Percentiles rank a stretch among this genome's conserved stretches.
phyloP scores from a whole-genome alignment of 2,888 invertebrate genomes.

The Arctia plantaginis region DNA sequence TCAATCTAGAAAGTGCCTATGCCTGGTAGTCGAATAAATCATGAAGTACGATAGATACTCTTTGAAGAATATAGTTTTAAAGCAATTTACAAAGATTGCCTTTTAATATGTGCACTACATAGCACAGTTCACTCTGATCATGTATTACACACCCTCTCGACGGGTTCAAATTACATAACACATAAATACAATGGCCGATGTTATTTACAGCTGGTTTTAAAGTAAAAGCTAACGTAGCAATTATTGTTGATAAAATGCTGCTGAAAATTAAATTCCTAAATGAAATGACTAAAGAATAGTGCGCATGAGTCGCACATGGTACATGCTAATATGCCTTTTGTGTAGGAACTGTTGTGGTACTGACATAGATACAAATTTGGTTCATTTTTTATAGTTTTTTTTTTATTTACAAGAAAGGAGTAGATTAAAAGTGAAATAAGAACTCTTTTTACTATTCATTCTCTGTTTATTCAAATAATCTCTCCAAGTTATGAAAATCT shows the following conservation, averaged over 20 bases:
- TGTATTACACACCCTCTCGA: slow-evolving; percentile 57
- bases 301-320: not conserved
- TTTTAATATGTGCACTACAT: not conserved
- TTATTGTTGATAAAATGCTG: slow-evolving; percentile 56
- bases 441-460: no score
- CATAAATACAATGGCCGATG: slow-evolving; percentile 72
- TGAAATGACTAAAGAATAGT: not conserved
- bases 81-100: not conserved
- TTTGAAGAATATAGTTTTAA: not conserved
- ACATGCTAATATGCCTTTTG: not conserved
- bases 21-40: not conserved
- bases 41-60: not conserved
- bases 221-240: slow-evolving; percentile 65
- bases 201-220: slow-evolving; percentile 71
- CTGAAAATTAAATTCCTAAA: slow-evolving; percentile 10
- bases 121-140: slow-evolving; percentile 24
- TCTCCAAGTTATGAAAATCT: no score
- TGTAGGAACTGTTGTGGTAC: not conserved
- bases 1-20: not conserved
- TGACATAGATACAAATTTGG: no score
- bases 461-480: no score
- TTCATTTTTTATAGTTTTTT: no score
- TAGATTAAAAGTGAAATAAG: no score
- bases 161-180: slow-evolving; percentile 71
- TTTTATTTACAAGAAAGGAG: no score